Conservation (phyloP, 2,113 vertebrate genomes). For the Heloderma charlesbogerti region DNA sequence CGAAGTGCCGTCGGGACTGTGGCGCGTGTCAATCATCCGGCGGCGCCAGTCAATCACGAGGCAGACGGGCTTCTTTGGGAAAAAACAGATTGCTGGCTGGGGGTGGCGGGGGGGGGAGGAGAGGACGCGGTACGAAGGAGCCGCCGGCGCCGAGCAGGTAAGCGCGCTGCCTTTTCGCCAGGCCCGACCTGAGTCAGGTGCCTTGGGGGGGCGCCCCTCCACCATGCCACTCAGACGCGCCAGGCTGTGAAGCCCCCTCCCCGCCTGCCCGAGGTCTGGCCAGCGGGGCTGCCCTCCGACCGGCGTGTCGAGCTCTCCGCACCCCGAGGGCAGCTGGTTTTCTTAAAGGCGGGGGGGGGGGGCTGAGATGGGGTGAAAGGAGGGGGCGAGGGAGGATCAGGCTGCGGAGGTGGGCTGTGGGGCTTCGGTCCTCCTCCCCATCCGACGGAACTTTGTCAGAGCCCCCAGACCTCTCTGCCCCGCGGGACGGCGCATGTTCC, state of each 20-base stretch:
- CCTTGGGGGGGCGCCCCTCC: background rate
- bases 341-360: slow-evolving; percentile 25
- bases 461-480: too few species aligned
- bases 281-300: background rate
- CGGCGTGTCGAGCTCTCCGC: background rate
- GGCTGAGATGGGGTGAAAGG: background rate
- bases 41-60: slow-evolving; percentile 66
- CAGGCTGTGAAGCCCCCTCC: background rate
- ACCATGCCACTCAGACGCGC: background rate
- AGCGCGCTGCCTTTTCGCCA: background rate
- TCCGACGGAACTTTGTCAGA: background rate
- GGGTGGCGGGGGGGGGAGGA: background rate
- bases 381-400: slow-evolving; percentile 40
- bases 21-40: slow-evolving; percentile 58
- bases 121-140: background rate
- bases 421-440: background rate
- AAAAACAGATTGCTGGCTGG: slow-evolving; percentile 8
- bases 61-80: slow-evolving; percentile 55
- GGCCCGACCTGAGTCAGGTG: background rate
- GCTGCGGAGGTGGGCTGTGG: background rate
- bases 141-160: background rate
- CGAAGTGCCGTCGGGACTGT: slow-evolving; percentile 75
- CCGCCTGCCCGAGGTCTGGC: too few species aligned
- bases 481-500: too few species aligned
- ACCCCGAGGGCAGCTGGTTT: background rate